A percentile compares a stretch with the other conserved stretches of the same genome.
Conservation (phyloP, 2,113 vertebrate genomes). For the Callospermophilus lateralis region DNA sequence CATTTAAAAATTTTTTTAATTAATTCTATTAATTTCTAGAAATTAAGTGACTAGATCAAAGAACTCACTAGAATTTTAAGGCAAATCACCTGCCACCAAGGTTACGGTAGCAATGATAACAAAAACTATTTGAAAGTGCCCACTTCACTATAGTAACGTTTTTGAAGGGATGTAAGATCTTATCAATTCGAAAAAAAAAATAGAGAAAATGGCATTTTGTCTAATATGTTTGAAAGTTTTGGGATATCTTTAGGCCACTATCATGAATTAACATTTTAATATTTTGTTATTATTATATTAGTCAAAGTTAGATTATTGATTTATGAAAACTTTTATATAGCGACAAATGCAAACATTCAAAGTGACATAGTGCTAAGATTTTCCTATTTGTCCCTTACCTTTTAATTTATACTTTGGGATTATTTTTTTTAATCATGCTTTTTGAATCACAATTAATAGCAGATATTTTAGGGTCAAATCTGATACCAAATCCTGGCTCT, state of each 20-base stretch:
- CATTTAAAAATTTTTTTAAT: not conserved
- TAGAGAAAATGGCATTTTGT: not conserved
- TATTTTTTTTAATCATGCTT: not conserved
- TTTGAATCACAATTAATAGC: conserved; percentile 45
- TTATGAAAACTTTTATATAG: not conserved
- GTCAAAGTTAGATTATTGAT: not conserved
- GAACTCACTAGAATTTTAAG: not conserved
- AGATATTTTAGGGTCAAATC: not conserved
- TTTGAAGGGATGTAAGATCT: not conserved
- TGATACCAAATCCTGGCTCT: conserved; percentile 27
- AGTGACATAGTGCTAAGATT: conserved; percentile 11
- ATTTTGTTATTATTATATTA: conserved; percentile 11
- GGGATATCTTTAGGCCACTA: not conserved
- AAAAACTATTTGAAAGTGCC: not conserved
- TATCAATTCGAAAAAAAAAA: not conserved
- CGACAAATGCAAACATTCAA: not conserved
- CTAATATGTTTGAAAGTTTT: not conserved
- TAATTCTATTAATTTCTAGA: not conserved
- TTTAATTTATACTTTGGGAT: conserved; percentile 32
- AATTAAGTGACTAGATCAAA: conserved; percentile 37
- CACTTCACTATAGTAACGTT: not conserved
- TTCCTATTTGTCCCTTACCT: not conserved
- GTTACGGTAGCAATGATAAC: not conserved
- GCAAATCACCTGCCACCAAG: not conserved
- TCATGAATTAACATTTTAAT: not conserved